Evolutionary conservation across 2,888 invertebrate genomes (phyloP).

Genomic region (Lithodes maja): DNA sequence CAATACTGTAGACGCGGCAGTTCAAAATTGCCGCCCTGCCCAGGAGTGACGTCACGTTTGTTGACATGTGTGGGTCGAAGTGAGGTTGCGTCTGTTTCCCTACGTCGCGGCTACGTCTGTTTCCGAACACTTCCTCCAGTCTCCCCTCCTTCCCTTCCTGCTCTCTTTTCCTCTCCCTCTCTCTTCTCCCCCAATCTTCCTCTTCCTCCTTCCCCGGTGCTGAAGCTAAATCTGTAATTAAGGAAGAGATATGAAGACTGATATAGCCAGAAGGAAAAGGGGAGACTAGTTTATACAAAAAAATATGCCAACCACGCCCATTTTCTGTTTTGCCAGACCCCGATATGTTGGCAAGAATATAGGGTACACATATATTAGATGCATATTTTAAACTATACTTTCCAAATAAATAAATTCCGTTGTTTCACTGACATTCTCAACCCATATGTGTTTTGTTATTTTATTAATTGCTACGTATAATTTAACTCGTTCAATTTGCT

Average conservation of each 20-base stretch:
- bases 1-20: background rate
- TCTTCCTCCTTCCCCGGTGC: background rate
- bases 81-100: slow-evolving; percentile 8
- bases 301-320: background rate
- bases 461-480: too few species aligned
- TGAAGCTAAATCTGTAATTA: slow-evolving; percentile 14
- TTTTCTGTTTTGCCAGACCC: background rate
- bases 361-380: too few species aligned
- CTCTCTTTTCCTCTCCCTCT: background rate
- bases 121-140: background rate
- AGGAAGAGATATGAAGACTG: too few species aligned
- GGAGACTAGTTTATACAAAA: too few species aligned
- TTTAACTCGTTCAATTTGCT: too few species aligned
- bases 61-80: slow-evolving; percentile 10
- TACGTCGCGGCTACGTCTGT: background rate
- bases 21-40: background rate
- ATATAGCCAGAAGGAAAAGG: too few species aligned
- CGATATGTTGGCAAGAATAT: background rate
- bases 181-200: too few species aligned
- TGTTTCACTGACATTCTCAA: too few species aligned
- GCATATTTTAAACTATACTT: too few species aligned
- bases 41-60: slow-evolving; percentile 16
- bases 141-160: background rate
- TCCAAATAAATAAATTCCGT: too few species aligned
- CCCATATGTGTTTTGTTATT: too few species aligned